Conservation (phyloP, 2,888 invertebrate species). For the Amblyjoppa fuscipennis region DNA sequence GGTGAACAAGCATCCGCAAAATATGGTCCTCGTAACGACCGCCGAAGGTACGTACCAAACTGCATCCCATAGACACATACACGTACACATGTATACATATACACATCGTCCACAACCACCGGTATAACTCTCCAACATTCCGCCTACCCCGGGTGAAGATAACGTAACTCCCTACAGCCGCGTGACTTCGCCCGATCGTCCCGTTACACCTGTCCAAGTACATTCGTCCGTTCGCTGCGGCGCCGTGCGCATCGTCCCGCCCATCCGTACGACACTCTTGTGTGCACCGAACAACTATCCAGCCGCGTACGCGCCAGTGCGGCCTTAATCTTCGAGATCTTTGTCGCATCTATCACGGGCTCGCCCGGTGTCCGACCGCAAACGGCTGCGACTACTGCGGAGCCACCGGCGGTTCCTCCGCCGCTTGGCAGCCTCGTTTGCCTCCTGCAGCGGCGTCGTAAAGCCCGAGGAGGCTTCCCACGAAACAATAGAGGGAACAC, state of each 20-base stretch:
- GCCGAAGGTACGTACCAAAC: constrained; percentile 82
- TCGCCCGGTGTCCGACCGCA: constrained; percentile 50
- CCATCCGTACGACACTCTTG: neutral
- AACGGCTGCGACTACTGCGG: constrained; percentile 56
- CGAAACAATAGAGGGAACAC: constrained; percentile 54
- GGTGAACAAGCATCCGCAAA: constrained; percentile 85
- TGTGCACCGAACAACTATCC: constrained; percentile 25
- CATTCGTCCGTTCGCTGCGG: constrained; percentile 29
- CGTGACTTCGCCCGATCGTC: constrained; percentile 47
- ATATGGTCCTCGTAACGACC: constrained; percentile 85
- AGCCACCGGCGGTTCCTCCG: constrained; percentile 15
- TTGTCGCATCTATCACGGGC: constrained; percentile 50
- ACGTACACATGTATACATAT: neutral
- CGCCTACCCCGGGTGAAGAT: constrained; percentile 21
- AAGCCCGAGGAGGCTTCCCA: constrained; percentile 50
- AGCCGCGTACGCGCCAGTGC: constrained; percentile 21
- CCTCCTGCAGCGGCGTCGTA: constrained; percentile 48
- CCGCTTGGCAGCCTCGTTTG: constrained; percentile 44
- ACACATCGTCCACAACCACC: constrained; percentile 1
- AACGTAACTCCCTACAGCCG: neutral
- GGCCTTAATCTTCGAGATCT: constrained; percentile 62
- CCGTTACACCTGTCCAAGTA: constrained; percentile 48
- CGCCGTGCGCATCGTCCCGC: neutral
- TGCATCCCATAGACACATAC: neutral
- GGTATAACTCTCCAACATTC: neutral